A percentile compares a stretch with the other conserved stretches of the same genome.
These are phyloP conservation scores for Brachyopa scutellaris DNA, from an alignment of 2,888 invertebrate genomes.

Conservation along the genomic window DNA sequence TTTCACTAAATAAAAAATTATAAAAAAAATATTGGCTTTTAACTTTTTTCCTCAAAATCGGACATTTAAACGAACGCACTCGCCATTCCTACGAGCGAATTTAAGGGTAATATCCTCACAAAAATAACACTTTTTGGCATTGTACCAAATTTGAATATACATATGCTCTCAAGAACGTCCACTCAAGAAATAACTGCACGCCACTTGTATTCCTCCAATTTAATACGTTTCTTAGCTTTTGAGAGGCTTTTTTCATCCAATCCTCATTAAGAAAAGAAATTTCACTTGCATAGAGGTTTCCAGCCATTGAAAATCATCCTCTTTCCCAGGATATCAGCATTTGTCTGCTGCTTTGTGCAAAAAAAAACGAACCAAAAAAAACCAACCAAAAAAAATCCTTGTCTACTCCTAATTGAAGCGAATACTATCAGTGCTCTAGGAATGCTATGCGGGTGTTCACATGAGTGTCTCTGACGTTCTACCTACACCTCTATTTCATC, in stretches of 20 bases:
- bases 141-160: slow-evolving; percentile 46
- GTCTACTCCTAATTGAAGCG: slow-evolving; percentile 69
- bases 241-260: neutral
- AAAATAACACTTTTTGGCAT: slow-evolving; percentile 46
- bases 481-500: slow-evolving; percentile 4
- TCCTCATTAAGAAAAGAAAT: slow-evolving; percentile 57
- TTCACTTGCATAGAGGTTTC: slow-evolving; percentile 2
- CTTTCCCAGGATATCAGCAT: slow-evolving; percentile 37
- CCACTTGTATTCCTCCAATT: slow-evolving; percentile 55
- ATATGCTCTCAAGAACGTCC: slow-evolving; percentile 23
- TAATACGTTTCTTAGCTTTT: slow-evolving; percentile 40
- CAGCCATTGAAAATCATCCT: slow-evolving; percentile 42
- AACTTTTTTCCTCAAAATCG: too few relatives aligned
- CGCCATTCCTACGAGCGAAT: too few relatives aligned
- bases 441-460: slow-evolving; percentile 66
- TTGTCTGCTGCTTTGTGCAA: too few relatives aligned
- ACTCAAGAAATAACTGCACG: slow-evolving; percentile 53
- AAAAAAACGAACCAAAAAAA: too few relatives aligned
- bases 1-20: too few relatives aligned
- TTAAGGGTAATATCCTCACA: too few relatives aligned
- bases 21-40: too few relatives aligned
- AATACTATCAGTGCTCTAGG: slow-evolving; percentile 56
- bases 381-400: slow-evolving; percentile 24
- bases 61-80: too few relatives aligned
- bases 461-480: slow-evolving; percentile 51